Evolutionary conservation across 2,797 vertebrate genomes (phyloP), one percentile per base, ranked within the genome.

Genomic region (Vespertilio murinus): DNA sequence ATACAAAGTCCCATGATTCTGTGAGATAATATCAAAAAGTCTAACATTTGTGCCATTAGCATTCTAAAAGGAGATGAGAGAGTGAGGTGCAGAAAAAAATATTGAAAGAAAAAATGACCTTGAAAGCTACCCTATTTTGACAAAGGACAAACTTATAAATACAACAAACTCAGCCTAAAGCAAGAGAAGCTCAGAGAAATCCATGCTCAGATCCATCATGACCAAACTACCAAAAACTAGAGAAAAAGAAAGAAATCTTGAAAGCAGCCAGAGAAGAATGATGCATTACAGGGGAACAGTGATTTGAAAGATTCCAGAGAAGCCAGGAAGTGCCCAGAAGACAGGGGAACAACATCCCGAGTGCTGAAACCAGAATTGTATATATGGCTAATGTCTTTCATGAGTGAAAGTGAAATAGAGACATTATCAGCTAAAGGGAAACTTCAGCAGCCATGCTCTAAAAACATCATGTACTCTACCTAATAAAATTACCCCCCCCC

Each of bases 101-200:
- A 61, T 7, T 56, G 64, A 52, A 18, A 49, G 54, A 22, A 52
- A 71, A 78, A 23, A 30, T 70, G 69, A 13, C 52, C 22, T 42
- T 28, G 59, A 84, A 92, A 79, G 56, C 30, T 33, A 33, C 4
- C 6, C 70, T 65, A 38, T 38, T 82, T 87, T 82, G 65, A 56
- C 89, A 40, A 28, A 90, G 78, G 45, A 82, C 64, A 92, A 82
- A 82, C 30, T 35, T 94, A 87, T 3, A 91, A 77, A 74, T 84
- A 47, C 49, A 56, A 6, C 22, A 80, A 79, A 20, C 35, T 84
- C 49, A 65, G 47, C 42, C 78, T 22, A 17, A 84, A 69, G 70
- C 12, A 91, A 59, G n/a, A 79, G 35, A 38, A 81, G 73, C 56
- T 30, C 56, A 88, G 52, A 88, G 42, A 88, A 82, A 69, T 67